Evolutionary conservation across 2,797 vertebrate species (phyloP).

Genomic region (Parauchenoglanis punctatus): DNA sequence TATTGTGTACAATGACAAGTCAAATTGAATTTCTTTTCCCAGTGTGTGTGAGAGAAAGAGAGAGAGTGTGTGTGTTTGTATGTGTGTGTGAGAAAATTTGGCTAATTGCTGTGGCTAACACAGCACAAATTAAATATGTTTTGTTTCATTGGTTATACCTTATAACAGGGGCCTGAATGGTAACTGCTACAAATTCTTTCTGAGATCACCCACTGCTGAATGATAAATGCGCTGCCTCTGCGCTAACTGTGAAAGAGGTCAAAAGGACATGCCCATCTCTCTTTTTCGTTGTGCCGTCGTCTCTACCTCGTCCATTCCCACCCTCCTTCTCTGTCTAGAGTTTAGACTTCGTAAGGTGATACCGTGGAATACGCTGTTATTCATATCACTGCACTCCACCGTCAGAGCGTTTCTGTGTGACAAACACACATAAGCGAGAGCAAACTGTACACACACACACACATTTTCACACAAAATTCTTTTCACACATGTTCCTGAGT

Average conservation of each 20-base stretch:
- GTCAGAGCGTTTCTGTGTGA: not conserved
- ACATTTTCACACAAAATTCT: not conserved
- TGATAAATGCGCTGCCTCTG: not conserved
- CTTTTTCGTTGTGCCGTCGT: not conserved
- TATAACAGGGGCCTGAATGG: not conserved
- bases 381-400: not conserved
- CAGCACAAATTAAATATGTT: not conserved
- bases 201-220: conserved; percentile 5
- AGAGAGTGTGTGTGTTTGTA: not conserved
- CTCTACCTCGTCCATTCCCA: not conserved
- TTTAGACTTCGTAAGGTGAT: conserved; percentile 11
- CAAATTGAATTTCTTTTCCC: not conserved
- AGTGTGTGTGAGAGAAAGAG: not conserved
- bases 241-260: conserved; percentile 22
- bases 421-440: not conserved
- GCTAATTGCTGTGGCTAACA: conserved; percentile 8
- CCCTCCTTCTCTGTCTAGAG: conserved; percentile 2
- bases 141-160: not conserved
- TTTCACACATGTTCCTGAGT: not conserved
- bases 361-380: conserved; percentile 14
- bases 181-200: not conserved
- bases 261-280: conserved; percentile 13
- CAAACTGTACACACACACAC: not conserved
- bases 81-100: conserved; percentile 1
- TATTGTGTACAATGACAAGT: conserved; percentile 32